Evolutionary conservation across 2,113 vertebrate species (phyloP), one percentile per base, ranked within the genome.

Genomic region (Chaetura pelagica): DNA sequence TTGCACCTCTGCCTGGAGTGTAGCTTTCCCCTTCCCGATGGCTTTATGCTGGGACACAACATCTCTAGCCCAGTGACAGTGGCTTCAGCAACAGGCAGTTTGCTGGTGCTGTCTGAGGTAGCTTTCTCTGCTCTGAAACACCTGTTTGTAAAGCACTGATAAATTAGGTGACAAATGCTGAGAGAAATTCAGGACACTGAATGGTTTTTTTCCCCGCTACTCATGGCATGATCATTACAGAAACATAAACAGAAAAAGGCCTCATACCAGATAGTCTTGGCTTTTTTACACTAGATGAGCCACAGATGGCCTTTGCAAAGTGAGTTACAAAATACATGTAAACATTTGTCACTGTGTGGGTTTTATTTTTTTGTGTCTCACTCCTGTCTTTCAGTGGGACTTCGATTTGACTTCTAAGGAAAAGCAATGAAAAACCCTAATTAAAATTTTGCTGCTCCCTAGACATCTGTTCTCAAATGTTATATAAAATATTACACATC

Each of bases 371-470:
- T 81, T 44, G 74, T 78, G 76, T 61, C 93, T 95, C 73, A 22
- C 44, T 89, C 76, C 68, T 78, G 52, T 49, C 88, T 92, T 92
- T 75, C 94, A 84, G 59, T 77, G 59, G 38, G 35, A 55, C 89
- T 95, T 92, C n/a, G 86, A 92, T 68, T 93, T 67, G 57, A 27
- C 64, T 96, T 87, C 86, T 80, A 42, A 89, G 55, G 42, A 93
- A 92, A 90, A 90, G 93, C 93, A 95, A 75, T 54, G 91, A 73
- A 93, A 97, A 97, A 81, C 38, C 77, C 86, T 94, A 96, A 96
- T 97, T 97, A 97, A 96, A 96, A 91, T 84, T 92, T 97, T 91
- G 76, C 84, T 89, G 91, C 76, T 95, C 95, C 89, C 89, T 84
- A 93, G 96, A 93, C 96, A 97, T 96, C 95, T 96, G 96, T 89